Evolutionary conservation across 1,140 invertebrate species (phyloP), one percentile per base, ranked within the genome.

Genomic region (Diprion similis): DNA sequence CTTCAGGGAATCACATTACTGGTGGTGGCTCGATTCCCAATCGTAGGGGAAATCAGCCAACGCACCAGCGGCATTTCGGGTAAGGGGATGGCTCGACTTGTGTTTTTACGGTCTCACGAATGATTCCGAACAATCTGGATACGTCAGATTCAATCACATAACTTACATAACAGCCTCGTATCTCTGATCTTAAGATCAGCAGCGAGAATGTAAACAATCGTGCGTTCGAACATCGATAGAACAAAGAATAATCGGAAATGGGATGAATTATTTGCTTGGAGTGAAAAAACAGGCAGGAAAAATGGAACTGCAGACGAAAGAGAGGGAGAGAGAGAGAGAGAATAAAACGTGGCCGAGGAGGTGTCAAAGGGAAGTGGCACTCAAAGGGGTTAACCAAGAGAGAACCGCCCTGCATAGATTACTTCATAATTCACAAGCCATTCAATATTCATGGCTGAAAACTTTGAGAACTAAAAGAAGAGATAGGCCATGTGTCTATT

Each of bases 401-500:
- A 15, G 11, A 59, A 59, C 51, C 6, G 1, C 2, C 24, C 24
- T 59, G 11, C 51, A 17, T 59, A 9, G n/a, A 59, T 59, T 59
- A 59, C 51, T 59, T 59, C n/a, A 17, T 17, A 59, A 59, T 59
- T 59, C n/a, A 59, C 51, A 9, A 70, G 71, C 74, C 74, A 71
- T 76, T 80, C 78, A 83, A 83, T 83, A 83, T 84, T 84, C 83
- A 84, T 81, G 74, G 73, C 68, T 48, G 17, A 70, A 66, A 81
- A 79, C 70, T 79, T 79, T 76, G 78, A 78, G 78, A 78, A 81
- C 76, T 76, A 78, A 79, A 80, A 82, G 75, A 45, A 74, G 51
- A 73, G 37, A 74, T 45, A 72, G 80, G 79, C 83, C 77, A 80
- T 78, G 79, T 82, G 81, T 84, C 82, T 80, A 84, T 84, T 84